Conservation (phyloP, 2,888 invertebrate species). For the Xestobium rufovillosum region DNA sequence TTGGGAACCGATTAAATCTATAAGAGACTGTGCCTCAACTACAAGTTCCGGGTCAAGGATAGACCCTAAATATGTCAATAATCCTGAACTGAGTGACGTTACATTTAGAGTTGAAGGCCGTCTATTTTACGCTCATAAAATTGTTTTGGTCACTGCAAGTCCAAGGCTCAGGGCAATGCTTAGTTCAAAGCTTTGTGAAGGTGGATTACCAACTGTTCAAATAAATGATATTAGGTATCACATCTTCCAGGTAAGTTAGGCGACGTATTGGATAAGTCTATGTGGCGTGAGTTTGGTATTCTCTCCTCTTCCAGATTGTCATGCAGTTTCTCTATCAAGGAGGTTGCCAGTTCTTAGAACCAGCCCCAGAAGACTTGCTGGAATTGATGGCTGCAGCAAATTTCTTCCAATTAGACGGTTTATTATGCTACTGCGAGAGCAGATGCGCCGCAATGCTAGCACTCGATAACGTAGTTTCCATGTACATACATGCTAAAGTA, state of each 20-base stretch:
- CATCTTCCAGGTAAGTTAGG: constrained; percentile 72
- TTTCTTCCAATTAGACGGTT: constrained; percentile 81
- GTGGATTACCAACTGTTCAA: constrained; percentile 76
- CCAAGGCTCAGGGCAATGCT: constrained; percentile 81
- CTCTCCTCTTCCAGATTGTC: constrained; percentile 67
- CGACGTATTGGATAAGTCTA: too few relatives aligned
- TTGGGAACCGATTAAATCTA: constrained; percentile 73
- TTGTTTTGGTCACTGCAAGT: constrained; percentile 85
- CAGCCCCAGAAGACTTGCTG: constrained; percentile 72
- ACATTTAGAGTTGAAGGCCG: constrained; percentile 87
- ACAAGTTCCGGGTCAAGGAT: constrained; percentile 66
- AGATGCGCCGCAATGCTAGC: constrained; percentile 78
- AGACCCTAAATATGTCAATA: constrained; percentile 90
- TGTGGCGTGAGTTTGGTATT: too few relatives aligned
- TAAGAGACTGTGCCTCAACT: constrained; percentile 59
- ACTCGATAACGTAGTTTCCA: constrained; percentile 82
- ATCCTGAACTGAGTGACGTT: constrained; percentile 86
- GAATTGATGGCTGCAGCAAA: constrained; percentile 88
- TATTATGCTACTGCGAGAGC: constrained; percentile 78
- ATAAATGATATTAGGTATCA: constrained; percentile 89
- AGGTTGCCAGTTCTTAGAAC: constrained; percentile 70
- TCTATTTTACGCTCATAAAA: constrained; percentile 89
- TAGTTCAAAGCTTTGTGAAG: constrained; percentile 64
- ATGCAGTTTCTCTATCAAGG: constrained; percentile 92
- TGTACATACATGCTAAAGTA: constrained; percentile 91